phyloP scores from a whole-genome alignment of 2,113 vertebrate species.

The Phylloscopus trochilus region DNA sequence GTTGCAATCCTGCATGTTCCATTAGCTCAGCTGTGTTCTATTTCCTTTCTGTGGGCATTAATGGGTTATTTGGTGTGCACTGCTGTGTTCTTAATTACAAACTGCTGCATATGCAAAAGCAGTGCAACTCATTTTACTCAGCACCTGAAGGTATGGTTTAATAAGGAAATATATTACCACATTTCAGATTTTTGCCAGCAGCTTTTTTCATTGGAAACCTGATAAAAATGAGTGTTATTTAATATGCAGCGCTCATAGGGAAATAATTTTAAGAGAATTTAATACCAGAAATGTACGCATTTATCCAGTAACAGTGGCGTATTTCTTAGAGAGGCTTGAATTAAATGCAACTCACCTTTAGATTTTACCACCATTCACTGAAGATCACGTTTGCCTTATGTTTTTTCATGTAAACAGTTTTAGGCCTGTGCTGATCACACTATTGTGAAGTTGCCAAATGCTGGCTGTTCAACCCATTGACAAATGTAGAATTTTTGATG shows the following conservation, averaged over 20 bases:
- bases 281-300: not conserved
- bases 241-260: not conserved
- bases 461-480: not conserved
- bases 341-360: not conserved
- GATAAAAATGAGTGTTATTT: constrained; percentile 17
- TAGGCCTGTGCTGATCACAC: not conserved
- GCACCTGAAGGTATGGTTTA: constrained; percentile 51
- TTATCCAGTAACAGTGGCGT: not conserved
- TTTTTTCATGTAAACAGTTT: not conserved
- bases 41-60: not conserved
- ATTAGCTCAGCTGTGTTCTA: not conserved
- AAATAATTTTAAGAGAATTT: not conserved
- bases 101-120: constrained; percentile 25
- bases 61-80: not conserved
- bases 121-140: constrained; percentile 3
- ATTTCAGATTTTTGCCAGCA: constrained; percentile 31
- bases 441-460: not conserved
- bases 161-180: constrained; percentile 26
- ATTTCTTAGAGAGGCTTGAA: not conserved
- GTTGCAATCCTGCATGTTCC: not conserved
- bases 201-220: constrained; percentile 29
- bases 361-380: not conserved
- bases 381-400: not conserved
- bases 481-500: not conserved
- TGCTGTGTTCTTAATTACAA: not conserved